Base-by-base conservation (phyloP, 2,888 invertebrate species). In the Drosophila borealis region DNA sequence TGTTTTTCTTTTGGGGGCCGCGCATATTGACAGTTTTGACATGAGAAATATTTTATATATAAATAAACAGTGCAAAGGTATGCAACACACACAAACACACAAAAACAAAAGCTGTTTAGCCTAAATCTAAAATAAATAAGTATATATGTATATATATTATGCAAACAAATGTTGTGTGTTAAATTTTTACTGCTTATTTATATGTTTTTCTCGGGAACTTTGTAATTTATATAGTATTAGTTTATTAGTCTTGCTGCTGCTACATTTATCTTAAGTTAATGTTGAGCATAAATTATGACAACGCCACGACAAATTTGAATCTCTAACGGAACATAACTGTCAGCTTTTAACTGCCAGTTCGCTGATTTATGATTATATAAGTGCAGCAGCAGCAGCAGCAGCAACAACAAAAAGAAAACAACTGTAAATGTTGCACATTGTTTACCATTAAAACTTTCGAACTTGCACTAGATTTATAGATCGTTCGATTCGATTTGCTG, bases 1-100 rank as follows among this genome's bases (percentile, higher is more conserved):
- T 39, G 13, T 39, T 39, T 39, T 25, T 45, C 21, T 39, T 37
- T 53, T 39, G 41, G 33, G 41, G 54, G 46, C 51, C 61, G 62
- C 62, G 46, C 45, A 53, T 88, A 89, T 85, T 85, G 84, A 85
- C 84, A 89, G 62, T 70, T 89, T 86, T 85, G 90, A 88, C 89
- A 75, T 48, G 62, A 25, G 39, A 37, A 65, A 71, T 72, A 51
- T 63, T 62, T 59, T 77, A 59, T 57, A 56, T 45, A 53, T 48
- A 56, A 62, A 55, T 42, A 19, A 34, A 41, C 19, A 46, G 34
- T 34, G 37, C 21, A 45, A 13, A 39, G 14, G 34, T 59, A 46
- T 60, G 48, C 42, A 45, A 44, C 36, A 37, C 36, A 49, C 29
- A 53, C 53, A 60, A 44, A 44, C 14, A 51, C 48, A 44, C 14